Evolutionary conservation across 2,113 vertebrate genomes (phyloP).

Genomic region (Muntiacus muntjak): DNA sequence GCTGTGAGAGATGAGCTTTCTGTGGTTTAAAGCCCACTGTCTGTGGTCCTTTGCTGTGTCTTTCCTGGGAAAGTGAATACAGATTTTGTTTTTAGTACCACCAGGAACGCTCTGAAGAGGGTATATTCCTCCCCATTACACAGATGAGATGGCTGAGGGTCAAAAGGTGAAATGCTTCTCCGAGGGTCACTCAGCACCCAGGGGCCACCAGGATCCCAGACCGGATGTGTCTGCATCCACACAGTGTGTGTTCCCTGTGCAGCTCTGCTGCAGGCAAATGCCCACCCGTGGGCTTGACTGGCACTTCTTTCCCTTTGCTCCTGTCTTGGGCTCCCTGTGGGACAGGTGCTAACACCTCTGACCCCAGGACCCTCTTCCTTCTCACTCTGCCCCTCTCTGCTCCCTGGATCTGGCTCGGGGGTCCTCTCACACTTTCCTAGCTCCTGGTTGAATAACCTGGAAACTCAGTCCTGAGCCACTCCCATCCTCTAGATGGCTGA

Average conservation of each 20-base stretch:
- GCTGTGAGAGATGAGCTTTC: neutral
- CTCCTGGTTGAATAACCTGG: neutral
- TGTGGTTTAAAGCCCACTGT: neutral
- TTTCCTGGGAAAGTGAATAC: neutral
- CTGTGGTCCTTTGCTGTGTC: neutral
- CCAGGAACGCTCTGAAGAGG: neutral
- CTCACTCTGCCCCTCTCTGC: fast-evolving
- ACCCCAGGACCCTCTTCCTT: neutral
- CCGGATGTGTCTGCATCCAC: neutral
- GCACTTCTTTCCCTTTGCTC: neutral
- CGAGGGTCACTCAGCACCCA: neutral
- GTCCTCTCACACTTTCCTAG: neutral
- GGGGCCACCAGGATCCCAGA: neutral
- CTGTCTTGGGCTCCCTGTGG: neutral
- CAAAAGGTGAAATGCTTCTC: neutral
- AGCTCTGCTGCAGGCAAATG: neutral
- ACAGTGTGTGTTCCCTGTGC: neutral
- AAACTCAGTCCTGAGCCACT: neutral
- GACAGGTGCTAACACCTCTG: neutral
- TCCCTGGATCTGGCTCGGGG: neutral
- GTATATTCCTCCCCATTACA: neutral
- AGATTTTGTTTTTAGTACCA: neutral
- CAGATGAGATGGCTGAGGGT: neutral
- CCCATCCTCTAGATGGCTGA: neutral
- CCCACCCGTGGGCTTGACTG: neutral